Conservation (phyloP, 2,888 invertebrate species). For the Ophion ellenae region DNA sequence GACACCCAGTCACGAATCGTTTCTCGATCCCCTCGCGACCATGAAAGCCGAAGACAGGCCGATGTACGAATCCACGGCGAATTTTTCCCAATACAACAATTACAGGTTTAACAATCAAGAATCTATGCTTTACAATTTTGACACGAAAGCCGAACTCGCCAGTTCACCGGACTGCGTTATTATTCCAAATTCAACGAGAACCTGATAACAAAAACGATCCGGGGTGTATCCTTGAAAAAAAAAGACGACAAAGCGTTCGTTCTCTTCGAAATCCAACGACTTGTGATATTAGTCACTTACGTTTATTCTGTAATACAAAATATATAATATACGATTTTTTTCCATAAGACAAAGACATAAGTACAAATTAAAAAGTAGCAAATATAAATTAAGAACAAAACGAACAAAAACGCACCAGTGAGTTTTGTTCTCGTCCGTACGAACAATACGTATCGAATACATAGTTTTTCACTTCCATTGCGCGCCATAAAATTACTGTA, state of each 20-base stretch:
- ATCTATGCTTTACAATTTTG: constrained; percentile 9
- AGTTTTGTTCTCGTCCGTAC: constrained; percentile 7
- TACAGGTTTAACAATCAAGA: not conserved
- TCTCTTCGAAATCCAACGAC: constrained; percentile 1
- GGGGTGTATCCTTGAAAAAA: not conserved
- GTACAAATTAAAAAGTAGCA: constrained; percentile 47
- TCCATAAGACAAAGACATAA: constrained; percentile 37
- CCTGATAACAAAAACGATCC: not conserved
- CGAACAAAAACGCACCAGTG: constrained; percentile 10
- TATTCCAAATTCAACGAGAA: constrained; percentile 1
- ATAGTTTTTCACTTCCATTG: not conserved
- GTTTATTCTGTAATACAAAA: constrained; percentile 56
- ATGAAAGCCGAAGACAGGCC: constrained; percentile 18
- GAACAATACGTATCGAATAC: not conserved
- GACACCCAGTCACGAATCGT: not conserved
- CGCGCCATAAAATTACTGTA: constrained; percentile 4
- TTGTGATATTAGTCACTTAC: constrained; percentile 26
- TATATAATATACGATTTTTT: constrained; percentile 1
- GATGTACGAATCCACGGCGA: constrained; percentile 11
- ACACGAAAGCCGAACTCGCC: not conserved
- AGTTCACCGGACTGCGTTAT: constrained; percentile 19
- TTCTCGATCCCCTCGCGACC: not conserved
- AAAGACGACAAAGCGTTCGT: not conserved
- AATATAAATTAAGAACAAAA: constrained; percentile 13
- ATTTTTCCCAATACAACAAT: constrained; percentile 2